A percentile compares a stretch with the other conserved stretches of the same genome.
These are phyloP conservation scores for Pemphredon lugubris DNA, from an alignment of 2,888 invertebrate genomes.

Conservation along the genomic window DNA sequence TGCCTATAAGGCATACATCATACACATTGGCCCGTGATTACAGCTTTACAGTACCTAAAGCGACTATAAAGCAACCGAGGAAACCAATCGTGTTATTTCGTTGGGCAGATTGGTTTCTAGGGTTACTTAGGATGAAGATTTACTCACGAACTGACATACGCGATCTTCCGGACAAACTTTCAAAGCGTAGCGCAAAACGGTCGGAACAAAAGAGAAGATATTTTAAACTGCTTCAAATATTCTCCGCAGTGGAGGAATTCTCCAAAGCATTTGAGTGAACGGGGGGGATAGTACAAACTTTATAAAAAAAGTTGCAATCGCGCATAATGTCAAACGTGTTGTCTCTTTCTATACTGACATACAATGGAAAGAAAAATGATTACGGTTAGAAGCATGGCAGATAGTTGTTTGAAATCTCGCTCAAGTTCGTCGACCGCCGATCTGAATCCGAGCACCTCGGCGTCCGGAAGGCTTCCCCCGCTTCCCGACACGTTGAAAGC, in stretches of 20 bases:
- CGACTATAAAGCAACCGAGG: slow-evolving; percentile 53
- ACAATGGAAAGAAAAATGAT: slow-evolving; percentile 27
- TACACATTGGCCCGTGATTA: slow-evolving; percentile 46
- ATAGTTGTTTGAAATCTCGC: slow-evolving; percentile 86
- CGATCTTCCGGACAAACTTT: not conserved
- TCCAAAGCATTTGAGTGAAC: too few relatives aligned
- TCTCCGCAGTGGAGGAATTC: too few relatives aligned
- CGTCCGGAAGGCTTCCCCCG: slow-evolving; percentile 85
- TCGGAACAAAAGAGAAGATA: too few relatives aligned
- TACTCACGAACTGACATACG: not conserved
- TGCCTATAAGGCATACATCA: slow-evolving; percentile 71
- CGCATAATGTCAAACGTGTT: too few relatives aligned
- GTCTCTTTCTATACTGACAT: not conserved
- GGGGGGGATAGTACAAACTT: too few relatives aligned
- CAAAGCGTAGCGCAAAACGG: too few relatives aligned
- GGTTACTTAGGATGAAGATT: slow-evolving; percentile 32
- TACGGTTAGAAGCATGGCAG: slow-evolving; percentile 85
- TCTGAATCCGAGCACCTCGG: slow-evolving; percentile 86
- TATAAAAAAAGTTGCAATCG: too few relatives aligned
- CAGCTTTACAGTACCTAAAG: slow-evolving; percentile 38
- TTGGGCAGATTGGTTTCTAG: slow-evolving; percentile 37
- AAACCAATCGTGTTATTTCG: slow-evolving; percentile 48
- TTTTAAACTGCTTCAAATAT: too few relatives aligned
- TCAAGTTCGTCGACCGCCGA: slow-evolving; percentile 86
- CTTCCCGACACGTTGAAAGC: slow-evolving; percentile 86